Evolutionary conservation across 1,140 invertebrate genomes (phyloP).

Genomic region (Apis florea): DNA sequence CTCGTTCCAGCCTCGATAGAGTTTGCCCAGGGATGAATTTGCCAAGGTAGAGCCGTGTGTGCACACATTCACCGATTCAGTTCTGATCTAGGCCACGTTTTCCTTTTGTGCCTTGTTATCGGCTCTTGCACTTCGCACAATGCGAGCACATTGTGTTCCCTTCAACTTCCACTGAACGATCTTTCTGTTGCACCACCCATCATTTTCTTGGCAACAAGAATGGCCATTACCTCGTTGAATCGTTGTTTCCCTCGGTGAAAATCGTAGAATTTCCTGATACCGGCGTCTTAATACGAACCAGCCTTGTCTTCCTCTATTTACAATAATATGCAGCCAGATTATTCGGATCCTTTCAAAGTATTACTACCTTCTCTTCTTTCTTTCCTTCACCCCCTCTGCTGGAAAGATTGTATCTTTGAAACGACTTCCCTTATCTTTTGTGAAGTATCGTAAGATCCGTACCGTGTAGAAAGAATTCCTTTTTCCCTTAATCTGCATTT

Average conservation of each 20-base stretch:
- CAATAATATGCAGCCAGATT: conserved; percentile 19
- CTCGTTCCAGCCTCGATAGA: conserved; percentile 35
- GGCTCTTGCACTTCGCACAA: conserved; percentile 45
- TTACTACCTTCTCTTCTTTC: not conserved
- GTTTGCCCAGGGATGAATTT: conserved; percentile 51
- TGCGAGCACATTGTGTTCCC: not conserved
- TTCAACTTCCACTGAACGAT: not conserved
- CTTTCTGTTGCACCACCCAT: not conserved
- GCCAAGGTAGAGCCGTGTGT: conserved; percentile 43
- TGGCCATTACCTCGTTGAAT: not conserved
- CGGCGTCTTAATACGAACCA: not conserved
- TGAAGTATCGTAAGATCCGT: not conserved
- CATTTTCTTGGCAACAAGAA: not conserved
- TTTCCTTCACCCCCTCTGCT: not conserved
- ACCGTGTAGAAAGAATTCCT: not conserved
- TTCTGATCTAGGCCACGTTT: conserved; percentile 52
- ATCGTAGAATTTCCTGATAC: conserved; percentile 2
- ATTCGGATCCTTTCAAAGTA: conserved; percentile 11
- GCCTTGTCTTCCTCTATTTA: not conserved
- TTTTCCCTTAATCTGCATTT: too few species aligned
- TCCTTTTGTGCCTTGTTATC: conserved; percentile 49
- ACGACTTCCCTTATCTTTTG: not conserved
- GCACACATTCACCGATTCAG: conserved; percentile 4
- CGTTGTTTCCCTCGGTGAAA: not conserved
- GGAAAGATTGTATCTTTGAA: not conserved